Conservation (phyloP, 2,888 invertebrate genomes). For the Orchestes rusci region DNA sequence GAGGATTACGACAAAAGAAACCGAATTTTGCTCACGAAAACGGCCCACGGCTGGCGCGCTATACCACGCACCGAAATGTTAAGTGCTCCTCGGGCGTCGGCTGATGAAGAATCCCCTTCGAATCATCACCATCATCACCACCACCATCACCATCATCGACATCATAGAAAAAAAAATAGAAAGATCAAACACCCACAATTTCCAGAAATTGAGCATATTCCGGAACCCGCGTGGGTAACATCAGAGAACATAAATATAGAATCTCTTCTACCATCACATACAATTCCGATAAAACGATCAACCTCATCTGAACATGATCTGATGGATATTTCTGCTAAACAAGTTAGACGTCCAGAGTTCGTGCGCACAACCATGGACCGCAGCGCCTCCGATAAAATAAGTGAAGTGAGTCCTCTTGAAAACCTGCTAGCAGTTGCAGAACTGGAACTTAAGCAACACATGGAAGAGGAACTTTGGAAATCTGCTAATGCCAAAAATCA, state of each 20-base stretch:
- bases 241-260: slow-evolving; percentile 46
- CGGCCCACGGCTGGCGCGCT: slow-evolving; percentile 73
- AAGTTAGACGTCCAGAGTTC: no score
- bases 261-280: slow-evolving; percentile 56
- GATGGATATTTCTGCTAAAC: no score
- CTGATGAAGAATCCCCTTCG: slow-evolving; percentile 32
- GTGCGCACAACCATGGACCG: slow-evolving; percentile 29
- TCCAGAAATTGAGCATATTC: slow-evolving; percentile 29
- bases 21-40: slow-evolving; percentile 75
- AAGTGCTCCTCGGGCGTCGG: slow-evolving; percentile 46
- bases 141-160: slow-evolving; percentile 33
- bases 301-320: no score
- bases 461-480: slow-evolving; percentile 41
- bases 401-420: slow-evolving; percentile 50
- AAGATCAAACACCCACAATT: slow-evolving; percentile 41
- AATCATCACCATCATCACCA: slow-evolving; percentile 30
- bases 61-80: slow-evolving; percentile 68
- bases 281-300: slow-evolving; percentile 47
- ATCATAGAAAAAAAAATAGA: slow-evolving; percentile 34
- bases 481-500: slow-evolving; percentile 14
- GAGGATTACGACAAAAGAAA: slow-evolving; percentile 84
- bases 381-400: slow-evolving; percentile 39
- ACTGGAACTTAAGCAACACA: slow-evolving; percentile 56
- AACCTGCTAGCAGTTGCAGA: slow-evolving; percentile 58
- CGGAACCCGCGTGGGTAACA: slow-evolving; percentile 22